These are phyloP conservation scores for Drosophila macrothrix DNA, from an alignment of 2,888 invertebrate species.

Conservation along the genomic window DNA sequence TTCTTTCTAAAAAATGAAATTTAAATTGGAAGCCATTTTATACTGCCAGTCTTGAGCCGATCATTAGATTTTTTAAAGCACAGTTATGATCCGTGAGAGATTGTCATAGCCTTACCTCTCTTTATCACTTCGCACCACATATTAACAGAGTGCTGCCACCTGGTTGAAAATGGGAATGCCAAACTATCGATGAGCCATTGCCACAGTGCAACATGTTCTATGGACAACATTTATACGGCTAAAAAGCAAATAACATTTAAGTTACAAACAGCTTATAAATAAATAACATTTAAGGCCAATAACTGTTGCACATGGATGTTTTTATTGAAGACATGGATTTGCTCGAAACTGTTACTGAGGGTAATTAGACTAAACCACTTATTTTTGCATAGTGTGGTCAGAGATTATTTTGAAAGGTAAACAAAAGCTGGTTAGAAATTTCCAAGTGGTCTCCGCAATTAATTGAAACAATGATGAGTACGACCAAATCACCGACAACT, in stretches of 20 bases:
- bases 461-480: slow-evolving; percentile 5
- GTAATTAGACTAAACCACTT: not conserved
- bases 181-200: not conserved
- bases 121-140: not conserved
- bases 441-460: not conserved
- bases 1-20: not conserved
- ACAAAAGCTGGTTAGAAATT: slow-evolving; percentile 2
- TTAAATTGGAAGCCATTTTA: too few species aligned
- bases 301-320: not conserved
- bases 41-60: too few species aligned
- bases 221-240: not conserved
- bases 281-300: not conserved
- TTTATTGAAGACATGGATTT: not conserved
- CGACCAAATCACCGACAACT: not conserved
- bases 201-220: not conserved
- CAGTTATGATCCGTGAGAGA: not conserved
- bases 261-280: not conserved
- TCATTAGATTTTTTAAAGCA: too few species aligned
- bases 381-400: slow-evolving; percentile 8
- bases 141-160: not conserved
- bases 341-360: not conserved
- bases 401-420: slow-evolving; percentile 16
- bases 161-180: not conserved
- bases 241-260: not conserved
- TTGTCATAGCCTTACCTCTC: too few species aligned